Conservation (phyloP, 2,888 invertebrate genomes). For the Agrotis clavis region DNA sequence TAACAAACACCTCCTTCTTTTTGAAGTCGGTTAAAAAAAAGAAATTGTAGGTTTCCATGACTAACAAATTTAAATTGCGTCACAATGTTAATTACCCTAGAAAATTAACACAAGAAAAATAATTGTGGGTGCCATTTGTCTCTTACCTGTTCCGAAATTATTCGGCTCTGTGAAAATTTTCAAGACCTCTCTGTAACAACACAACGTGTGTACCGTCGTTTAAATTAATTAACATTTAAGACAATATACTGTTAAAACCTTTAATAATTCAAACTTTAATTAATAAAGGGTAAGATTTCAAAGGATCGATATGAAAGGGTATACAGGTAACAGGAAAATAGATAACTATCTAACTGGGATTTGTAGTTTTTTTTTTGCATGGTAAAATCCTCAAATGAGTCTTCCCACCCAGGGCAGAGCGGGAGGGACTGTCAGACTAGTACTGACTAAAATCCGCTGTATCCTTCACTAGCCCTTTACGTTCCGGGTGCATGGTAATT, state of each 20-base stretch:
- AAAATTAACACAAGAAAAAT: conserved; percentile 29
- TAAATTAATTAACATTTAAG: conserved; percentile 46
- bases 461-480: too few species aligned
- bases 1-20: too few species aligned
- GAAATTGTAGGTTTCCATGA: neutral
- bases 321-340: conserved; percentile 13
- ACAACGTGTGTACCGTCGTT: conserved; percentile 8
- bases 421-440: too few species aligned
- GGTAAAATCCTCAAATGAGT: too few species aligned
- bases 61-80: conserved; percentile 24
- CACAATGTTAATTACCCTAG: neutral
- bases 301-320: conserved; percentile 24
- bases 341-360: neutral
- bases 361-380: neutral
- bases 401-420: too few species aligned
- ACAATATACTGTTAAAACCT: conserved; percentile 23
- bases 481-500: too few species aligned
- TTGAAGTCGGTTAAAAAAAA: too few species aligned
- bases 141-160: conserved; percentile 26
- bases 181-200: conserved; percentile 14
- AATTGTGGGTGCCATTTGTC: conserved; percentile 5
- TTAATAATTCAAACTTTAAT: conserved; percentile 51
- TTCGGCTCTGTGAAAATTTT: conserved; percentile 26
- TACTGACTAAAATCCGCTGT: too few species aligned
- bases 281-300: conserved; percentile 39